A percentile compares a stretch with the other conserved stretches of the same genome.
These are phyloP conservation scores for Blennius ocellaris DNA, from an alignment of 2,113 vertebrate species.

Conservation along the genomic window DNA sequence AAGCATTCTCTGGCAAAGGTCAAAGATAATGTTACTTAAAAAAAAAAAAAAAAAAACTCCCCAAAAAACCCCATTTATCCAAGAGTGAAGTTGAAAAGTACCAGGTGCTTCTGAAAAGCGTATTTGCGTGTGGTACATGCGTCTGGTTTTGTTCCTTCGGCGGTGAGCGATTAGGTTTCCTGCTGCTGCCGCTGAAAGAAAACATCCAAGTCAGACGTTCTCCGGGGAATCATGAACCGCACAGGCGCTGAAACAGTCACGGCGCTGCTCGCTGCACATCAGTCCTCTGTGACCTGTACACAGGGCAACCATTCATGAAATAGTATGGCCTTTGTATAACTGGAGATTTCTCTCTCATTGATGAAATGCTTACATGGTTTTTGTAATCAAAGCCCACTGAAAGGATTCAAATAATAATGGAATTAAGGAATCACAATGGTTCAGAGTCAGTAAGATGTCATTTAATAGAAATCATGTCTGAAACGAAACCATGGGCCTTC, in stretches of 20 bases:
- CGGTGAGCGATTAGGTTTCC: constrained; percentile 11
- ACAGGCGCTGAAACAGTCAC: constrained; percentile 12
- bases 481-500: no score
- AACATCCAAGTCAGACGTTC: constrained; percentile 19
- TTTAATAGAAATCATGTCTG: not conserved
- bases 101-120: not conserved
- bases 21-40: not conserved
- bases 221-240: constrained; percentile 12
- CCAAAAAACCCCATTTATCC: not conserved
- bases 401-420: not conserved
- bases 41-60: not conserved
- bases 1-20: not conserved
- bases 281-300: not conserved
- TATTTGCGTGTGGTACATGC: not conserved
- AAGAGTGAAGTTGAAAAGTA: constrained; percentile 3
- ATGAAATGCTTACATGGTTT: not conserved
- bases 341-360: not conserved
- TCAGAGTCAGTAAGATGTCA: not conserved
- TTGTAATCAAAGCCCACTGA: not conserved
- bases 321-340: not conserved
- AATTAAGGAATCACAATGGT: not conserved
- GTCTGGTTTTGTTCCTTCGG: not conserved
- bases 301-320: not conserved
- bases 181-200: constrained; percentile 34
- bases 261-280: not conserved